phyloP scores from a whole-genome alignment of 2,113 vertebrate genomes.

The Naja naja region DNA sequence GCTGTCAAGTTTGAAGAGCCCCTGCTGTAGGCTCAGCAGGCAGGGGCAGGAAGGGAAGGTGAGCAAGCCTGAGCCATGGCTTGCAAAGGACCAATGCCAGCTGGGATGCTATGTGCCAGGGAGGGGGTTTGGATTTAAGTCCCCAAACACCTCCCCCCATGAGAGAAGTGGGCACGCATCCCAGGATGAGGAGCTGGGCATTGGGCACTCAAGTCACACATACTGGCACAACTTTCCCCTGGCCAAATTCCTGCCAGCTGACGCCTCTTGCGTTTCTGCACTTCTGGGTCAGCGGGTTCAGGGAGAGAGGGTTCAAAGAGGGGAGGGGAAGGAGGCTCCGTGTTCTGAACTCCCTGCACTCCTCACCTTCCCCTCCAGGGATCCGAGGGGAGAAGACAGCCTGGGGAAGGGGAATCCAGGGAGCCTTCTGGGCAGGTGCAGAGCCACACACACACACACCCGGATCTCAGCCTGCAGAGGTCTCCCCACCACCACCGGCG shows the following conservation, averaged over 20 bases:
- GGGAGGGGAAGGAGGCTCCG: neutral
- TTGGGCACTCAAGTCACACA: neutral
- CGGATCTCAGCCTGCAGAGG: no score
- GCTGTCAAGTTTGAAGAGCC: no score
- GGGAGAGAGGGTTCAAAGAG: neutral
- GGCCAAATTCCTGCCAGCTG: neutral
- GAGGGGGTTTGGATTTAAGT: neutral
- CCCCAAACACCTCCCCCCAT: fast-evolving
- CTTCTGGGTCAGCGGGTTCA: neutral
- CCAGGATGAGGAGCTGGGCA: neutral
- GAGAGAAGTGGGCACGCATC: neutral
- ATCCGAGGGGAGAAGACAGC: neutral
- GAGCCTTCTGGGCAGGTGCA: no score
- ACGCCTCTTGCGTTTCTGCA: neutral
- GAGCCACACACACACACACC: no score
- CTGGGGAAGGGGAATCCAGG: neutral
- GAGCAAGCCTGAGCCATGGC: neutral
- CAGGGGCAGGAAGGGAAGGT: no score
- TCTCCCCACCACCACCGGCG: no score
- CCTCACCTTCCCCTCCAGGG: neutral
- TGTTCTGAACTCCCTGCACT: neutral
- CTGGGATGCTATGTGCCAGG: neutral
- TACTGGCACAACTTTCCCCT: neutral
- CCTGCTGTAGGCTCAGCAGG: no score
- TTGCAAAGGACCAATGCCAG: neutral